phyloP scores from a whole-genome alignment of 2,113 vertebrate species.

The Dendrocopos noguchii region DNA sequence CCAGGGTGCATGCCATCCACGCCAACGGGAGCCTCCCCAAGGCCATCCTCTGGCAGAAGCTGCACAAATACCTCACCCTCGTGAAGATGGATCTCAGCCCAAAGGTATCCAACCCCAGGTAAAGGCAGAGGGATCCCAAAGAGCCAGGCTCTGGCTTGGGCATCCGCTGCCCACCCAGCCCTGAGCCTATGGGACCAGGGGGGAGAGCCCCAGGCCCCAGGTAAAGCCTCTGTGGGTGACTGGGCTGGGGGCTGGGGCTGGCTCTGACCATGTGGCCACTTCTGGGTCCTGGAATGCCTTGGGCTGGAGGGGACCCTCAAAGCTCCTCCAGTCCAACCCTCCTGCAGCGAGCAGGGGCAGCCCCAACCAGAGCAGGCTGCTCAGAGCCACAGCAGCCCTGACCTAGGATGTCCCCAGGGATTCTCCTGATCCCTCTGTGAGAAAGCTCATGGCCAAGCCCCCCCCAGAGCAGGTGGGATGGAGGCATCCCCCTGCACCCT shows the following conservation, averaged over 20 bases:
- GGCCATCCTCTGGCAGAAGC: constrained; percentile 93
- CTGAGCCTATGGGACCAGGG: background rate
- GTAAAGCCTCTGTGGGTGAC: background rate
- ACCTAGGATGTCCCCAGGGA: too few species aligned
- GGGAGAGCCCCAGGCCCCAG: background rate
- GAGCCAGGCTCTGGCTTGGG: constrained; percentile 22
- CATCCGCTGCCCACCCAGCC: background rate
- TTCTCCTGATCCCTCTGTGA: rapidly evolving
- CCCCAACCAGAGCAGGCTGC: too few species aligned
- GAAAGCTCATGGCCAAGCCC: rapidly evolving
- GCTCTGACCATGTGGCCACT: rapidly evolving
- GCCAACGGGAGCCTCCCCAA: constrained; percentile 93
- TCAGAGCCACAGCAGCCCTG: too few species aligned
- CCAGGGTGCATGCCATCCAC: constrained; percentile 93
- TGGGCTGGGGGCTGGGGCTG: background rate
- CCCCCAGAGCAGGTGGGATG: background rate
- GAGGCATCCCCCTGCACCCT: background rate
- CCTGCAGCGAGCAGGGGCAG: too few species aligned
- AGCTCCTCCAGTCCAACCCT: too few species aligned
- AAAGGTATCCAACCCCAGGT: constrained; percentile 82
- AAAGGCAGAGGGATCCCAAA: constrained; percentile 61
- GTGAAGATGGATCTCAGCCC: constrained; percentile 87
- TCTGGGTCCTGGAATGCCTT: background rate
- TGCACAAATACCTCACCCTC: constrained; percentile 90
- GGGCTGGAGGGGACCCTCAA: too few species aligned